phyloP scores from a whole-genome alignment of 1,140 invertebrate species.

The Hylaeus volcanicus region DNA sequence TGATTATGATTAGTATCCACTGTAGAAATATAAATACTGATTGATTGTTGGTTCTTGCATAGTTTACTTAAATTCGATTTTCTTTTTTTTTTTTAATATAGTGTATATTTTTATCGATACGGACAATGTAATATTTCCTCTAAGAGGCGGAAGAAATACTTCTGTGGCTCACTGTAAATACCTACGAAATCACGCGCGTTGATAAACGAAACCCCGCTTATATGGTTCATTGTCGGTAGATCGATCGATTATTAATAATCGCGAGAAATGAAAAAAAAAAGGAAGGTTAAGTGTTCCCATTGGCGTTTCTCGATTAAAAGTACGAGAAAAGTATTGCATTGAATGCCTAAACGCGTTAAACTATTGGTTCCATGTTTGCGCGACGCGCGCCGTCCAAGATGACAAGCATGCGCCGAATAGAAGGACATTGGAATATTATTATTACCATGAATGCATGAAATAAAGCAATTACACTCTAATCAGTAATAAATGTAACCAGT shows the following conservation, averaged over 20 bases:
- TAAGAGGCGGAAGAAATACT: no score
- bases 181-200: background rate
- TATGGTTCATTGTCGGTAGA: background rate
- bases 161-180: background rate
- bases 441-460: no score
- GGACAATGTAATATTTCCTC: no score
- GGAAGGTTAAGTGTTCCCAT: slow-evolving; percentile 14
- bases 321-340: slow-evolving; percentile 11
- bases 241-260: background rate
- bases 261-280: slow-evolving; percentile 8
- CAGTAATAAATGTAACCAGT: no score
- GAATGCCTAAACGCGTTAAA: background rate
- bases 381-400: background rate
- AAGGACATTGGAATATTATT: background rate
- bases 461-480: no score
- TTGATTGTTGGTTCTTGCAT: no score
- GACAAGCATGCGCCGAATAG: background rate
- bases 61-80: no score
- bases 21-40: no score
- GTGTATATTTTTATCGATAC: no score
- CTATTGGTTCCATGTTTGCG: background rate
- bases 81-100: no score
- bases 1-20: no score
- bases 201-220: background rate
- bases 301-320: background rate